Evolutionary conservation across 2,797 vertebrate species (phyloP).

Genomic region (Synaphobranchus kaupii): DNA sequence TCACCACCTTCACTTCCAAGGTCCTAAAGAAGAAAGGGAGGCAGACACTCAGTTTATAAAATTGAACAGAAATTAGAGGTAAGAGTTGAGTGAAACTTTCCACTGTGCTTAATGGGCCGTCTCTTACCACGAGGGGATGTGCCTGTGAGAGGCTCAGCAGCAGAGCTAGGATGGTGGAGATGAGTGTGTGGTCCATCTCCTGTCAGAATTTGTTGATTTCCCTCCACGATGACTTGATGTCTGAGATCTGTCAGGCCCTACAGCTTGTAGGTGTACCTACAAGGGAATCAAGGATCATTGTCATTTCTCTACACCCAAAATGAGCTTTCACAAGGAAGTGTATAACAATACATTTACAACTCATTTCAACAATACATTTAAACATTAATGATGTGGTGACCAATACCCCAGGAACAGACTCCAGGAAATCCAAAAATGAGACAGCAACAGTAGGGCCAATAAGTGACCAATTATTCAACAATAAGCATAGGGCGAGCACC

Average conservation of each 20-base stretch:
- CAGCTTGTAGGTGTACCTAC: neutral
- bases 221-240: neutral
- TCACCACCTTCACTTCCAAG: neutral
- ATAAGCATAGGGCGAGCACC: too few relatives aligned
- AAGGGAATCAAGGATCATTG: too few relatives aligned
- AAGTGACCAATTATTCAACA: too few relatives aligned
- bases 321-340: too few relatives aligned
- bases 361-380: neutral
- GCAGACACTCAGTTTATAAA: neutral
- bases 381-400: too few relatives aligned
- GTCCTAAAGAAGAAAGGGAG: neutral
- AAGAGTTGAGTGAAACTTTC: too few relatives aligned
- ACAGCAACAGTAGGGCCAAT: too few relatives aligned
- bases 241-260: constrained; percentile 7
- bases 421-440: too few relatives aligned
- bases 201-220: constrained; percentile 31
- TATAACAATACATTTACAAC: neutral
- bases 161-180: constrained; percentile 54
- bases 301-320: too few relatives aligned
- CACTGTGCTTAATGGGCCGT: neutral
- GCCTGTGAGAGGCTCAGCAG: constrained; percentile 54
- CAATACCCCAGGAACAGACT: too few relatives aligned
- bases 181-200: constrained; percentile 49
- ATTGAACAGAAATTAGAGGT: neutral
- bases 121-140: constrained; percentile 37